Evolutionary conservation across 1,140 invertebrate genomes (phyloP).

Genomic region (Drosophila varians): DNA sequence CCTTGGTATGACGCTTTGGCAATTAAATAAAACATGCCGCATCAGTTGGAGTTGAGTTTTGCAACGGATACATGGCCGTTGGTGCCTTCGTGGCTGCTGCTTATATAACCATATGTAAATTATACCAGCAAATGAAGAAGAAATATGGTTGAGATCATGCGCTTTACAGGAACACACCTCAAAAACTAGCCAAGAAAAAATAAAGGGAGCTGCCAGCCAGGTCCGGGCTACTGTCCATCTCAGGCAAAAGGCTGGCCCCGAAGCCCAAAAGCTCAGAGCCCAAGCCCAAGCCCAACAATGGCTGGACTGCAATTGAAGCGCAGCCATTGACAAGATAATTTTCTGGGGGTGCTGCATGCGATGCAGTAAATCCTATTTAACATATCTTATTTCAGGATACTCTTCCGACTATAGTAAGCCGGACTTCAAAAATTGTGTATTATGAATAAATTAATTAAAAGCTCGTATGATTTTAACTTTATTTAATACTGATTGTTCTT

Average conservation of each 20-base stretch:
- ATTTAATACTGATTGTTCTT: too few species aligned
- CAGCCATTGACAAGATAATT: conserved; percentile 80
- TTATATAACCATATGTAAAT: conserved; percentile 81
- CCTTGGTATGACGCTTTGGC: conserved; percentile 54
- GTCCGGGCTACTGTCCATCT: conserved; percentile 46
- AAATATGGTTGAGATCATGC: conserved; percentile 67
- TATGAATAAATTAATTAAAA: too few species aligned
- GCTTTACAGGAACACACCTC: conserved; percentile 66
- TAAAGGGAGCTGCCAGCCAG: conserved; percentile 34
- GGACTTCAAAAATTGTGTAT: too few species aligned
- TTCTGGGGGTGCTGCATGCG: conserved; percentile 67
- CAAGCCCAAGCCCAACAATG: conserved; percentile 39
- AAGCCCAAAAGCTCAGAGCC: conserved; percentile 13
- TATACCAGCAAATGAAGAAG: conserved; percentile 75
- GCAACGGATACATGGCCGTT: conserved; percentile 38
- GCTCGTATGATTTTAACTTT: too few species aligned
- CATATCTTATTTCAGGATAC: conserved; percentile 33
- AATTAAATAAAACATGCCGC: conserved; percentile 78
- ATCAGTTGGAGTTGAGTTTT: conserved; percentile 47
- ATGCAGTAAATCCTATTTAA: conserved; percentile 58
- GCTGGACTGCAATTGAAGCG: conserved; percentile 68
- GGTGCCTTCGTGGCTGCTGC: conserved; percentile 6
- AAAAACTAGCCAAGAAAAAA: conserved; percentile 40
- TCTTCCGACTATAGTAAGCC: not conserved
- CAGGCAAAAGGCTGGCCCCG: conserved; percentile 6